These are phyloP conservation scores for Alcis repandata DNA, from an alignment of 2,888 invertebrate species.

Conservation along the genomic window DNA sequence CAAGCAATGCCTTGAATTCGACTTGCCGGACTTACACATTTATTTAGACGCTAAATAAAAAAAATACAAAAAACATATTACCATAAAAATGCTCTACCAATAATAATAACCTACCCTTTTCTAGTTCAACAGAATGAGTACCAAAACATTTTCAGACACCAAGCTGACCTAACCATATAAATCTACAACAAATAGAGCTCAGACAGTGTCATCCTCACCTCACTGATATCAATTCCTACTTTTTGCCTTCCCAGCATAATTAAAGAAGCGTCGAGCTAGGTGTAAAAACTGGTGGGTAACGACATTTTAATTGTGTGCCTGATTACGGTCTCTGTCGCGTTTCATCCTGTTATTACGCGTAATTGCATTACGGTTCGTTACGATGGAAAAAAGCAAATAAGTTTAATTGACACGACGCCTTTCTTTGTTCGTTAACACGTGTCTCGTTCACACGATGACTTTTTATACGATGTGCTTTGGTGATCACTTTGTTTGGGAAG, in stretches of 20 bases:
- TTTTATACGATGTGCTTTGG: slow-evolving; percentile 53
- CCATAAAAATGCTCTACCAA: no score
- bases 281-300: slow-evolving; percentile 82
- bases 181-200: not conserved
- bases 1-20: no score
- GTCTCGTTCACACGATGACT: slow-evolving; percentile 77
- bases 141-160: not conserved
- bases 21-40: no score
- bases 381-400: slow-evolving; percentile 77
- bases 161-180: not conserved
- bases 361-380: slow-evolving; percentile 87
- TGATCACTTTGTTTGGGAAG: slow-evolving; percentile 31
- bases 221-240: slow-evolving; percentile 35
- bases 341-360: slow-evolving; percentile 85
- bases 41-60: no score
- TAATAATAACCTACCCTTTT: no score
- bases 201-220: slow-evolving; percentile 20
- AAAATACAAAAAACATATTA: no score
- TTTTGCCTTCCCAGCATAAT: slow-evolving; percentile 61
- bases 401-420: slow-evolving; percentile 82
- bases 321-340: slow-evolving; percentile 80
- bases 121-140: no score
- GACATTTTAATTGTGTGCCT: slow-evolving; percentile 85
- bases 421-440: slow-evolving; percentile 82
- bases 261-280: slow-evolving; percentile 65